phyloP scores from a whole-genome alignment of 2,888 invertebrate genomes.

The Pseudanteris insignis region DNA sequence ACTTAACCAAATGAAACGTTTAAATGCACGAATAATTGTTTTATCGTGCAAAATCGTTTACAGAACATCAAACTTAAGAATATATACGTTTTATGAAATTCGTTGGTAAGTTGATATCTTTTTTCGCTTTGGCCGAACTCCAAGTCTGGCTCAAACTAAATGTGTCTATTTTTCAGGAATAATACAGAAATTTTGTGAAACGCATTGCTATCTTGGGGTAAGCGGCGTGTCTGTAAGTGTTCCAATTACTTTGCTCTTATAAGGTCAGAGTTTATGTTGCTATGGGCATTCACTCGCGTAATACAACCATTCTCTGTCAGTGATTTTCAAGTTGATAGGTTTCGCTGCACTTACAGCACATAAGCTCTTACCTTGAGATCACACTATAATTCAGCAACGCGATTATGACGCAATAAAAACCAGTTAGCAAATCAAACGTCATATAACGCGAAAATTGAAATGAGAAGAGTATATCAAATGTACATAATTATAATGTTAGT shows the following conservation, averaged over 20 bases:
- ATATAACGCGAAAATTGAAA: too few species aligned
- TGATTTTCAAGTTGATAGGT: slow-evolving; percentile 40
- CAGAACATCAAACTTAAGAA: slow-evolving; percentile 13
- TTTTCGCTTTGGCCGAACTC: slow-evolving; percentile 15
- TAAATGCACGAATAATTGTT: too few species aligned
- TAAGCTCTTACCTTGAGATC: slow-evolving; percentile 66
- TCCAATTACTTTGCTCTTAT: slow-evolving; percentile 42
- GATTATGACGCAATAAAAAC: slow-evolving; percentile 20
- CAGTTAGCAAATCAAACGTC: neutral
- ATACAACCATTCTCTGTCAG: slow-evolving; percentile 33
- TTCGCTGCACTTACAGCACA: slow-evolving; percentile 64
- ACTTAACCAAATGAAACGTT: too few species aligned
- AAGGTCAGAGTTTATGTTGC: slow-evolving; percentile 58
- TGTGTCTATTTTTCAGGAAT: slow-evolving; percentile 47
- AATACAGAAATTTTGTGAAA: slow-evolving; percentile 40
- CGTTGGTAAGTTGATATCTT: slow-evolving; percentile 26
- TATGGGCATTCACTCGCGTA: slow-evolving; percentile 36
- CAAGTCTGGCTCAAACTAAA: slow-evolving; percentile 19
- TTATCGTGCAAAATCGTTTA: too few species aligned
- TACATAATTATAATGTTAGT: too few species aligned
- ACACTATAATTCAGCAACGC: slow-evolving; percentile 19
- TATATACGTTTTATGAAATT: slow-evolving; percentile 12
- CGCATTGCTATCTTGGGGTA: slow-evolving; percentile 52
- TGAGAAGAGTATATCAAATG: too few species aligned
- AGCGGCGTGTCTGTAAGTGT: slow-evolving; percentile 55